These are phyloP conservation scores for Drosophila pallidifrons DNA, from an alignment of 1,140 invertebrate genomes.

Conservation along the genomic window DNA sequence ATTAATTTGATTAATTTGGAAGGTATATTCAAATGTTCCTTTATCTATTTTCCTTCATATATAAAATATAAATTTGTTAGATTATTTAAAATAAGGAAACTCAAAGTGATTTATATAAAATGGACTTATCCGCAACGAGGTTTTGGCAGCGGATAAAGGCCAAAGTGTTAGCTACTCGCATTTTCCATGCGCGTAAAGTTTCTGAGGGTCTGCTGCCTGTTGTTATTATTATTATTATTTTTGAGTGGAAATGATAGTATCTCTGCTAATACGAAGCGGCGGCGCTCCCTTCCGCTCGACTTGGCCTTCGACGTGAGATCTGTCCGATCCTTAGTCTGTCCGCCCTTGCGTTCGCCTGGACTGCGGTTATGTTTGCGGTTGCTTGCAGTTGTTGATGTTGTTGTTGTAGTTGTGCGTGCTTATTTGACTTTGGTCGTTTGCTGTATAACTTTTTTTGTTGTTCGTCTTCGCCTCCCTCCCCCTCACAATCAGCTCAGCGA, in stretches of 20 bases:
- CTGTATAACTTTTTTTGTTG: slow-evolving; percentile 15
- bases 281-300: slow-evolving; percentile 61
- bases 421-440: slow-evolving; percentile 71
- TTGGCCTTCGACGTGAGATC: slow-evolving; percentile 39
- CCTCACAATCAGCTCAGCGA: slow-evolving; percentile 51
- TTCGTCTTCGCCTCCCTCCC: slow-evolving; percentile 16
- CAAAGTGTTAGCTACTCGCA: slow-evolving; percentile 6
- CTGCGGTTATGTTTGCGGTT: background rate
- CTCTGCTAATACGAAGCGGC: slow-evolving; percentile 60
- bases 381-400: background rate
- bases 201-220: slow-evolving; percentile 14
- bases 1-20: no score
- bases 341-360: background rate
- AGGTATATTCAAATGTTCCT: no score
- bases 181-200: slow-evolving; percentile 17
- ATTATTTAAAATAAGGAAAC: no score
- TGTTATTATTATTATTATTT: slow-evolving; percentile 65
- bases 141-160: background rate
- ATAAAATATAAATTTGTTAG: no score
- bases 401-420: slow-evolving; percentile 60
- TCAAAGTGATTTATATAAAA: background rate
- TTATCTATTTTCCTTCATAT: no score
- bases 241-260: slow-evolving; percentile 58
- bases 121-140: background rate
- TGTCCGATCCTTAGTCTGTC: background rate